A percentile compares a stretch with the other conserved stretches of the same genome.
These are phyloP conservation scores for Brenthis hecate DNA, from an alignment of 2,888 invertebrate species.

Conservation along the genomic window DNA sequence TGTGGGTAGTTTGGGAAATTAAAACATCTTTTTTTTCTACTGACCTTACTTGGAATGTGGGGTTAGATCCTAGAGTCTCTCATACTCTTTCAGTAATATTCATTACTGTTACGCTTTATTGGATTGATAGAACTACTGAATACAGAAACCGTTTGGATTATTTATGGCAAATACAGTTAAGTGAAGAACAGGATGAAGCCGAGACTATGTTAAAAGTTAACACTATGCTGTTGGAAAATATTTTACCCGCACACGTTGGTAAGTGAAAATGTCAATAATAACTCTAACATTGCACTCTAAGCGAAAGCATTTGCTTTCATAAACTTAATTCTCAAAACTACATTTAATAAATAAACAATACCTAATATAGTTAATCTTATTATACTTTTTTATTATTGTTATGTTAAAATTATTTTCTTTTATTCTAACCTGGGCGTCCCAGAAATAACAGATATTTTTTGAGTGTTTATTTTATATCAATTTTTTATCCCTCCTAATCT, in stretches of 20 bases:
- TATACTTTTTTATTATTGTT: too few species aligned
- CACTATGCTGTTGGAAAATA: slow-evolving; percentile 94
- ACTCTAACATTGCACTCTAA: too few species aligned
- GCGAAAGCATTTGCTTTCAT: too few species aligned
- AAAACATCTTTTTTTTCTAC: slow-evolving; percentile 80
- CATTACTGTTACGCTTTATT: slow-evolving; percentile 89
- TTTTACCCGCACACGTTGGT: slow-evolving; percentile 96
- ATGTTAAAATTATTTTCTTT: too few species aligned
- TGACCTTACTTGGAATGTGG: slow-evolving; percentile 87
- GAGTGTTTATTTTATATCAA: too few species aligned
- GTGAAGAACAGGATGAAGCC: slow-evolving; percentile 92
- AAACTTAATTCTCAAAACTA: too few species aligned
- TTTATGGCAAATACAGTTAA: slow-evolving; percentile 85
- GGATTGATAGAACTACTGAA: slow-evolving; percentile 94
- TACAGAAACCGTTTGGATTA: slow-evolving; percentile 94
- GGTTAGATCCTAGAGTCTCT: slow-evolving; percentile 85
- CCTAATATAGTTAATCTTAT: too few species aligned
- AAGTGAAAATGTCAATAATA: slow-evolving; percentile 47
- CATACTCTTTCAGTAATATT: slow-evolving; percentile 89
- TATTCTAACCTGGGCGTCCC: too few species aligned
- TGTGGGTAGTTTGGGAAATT: slow-evolving; percentile 85
- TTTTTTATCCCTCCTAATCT: too few species aligned
- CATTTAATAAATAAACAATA: too few species aligned
- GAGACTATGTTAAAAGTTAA: slow-evolving; percentile 93
- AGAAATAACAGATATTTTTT: too few species aligned